A percentile compares a stretch with the other conserved stretches of the same genome.
Evolutionary conservation across 1,140 invertebrate genomes (phyloP).

Genomic region (Lordiphosa mommai): DNA sequence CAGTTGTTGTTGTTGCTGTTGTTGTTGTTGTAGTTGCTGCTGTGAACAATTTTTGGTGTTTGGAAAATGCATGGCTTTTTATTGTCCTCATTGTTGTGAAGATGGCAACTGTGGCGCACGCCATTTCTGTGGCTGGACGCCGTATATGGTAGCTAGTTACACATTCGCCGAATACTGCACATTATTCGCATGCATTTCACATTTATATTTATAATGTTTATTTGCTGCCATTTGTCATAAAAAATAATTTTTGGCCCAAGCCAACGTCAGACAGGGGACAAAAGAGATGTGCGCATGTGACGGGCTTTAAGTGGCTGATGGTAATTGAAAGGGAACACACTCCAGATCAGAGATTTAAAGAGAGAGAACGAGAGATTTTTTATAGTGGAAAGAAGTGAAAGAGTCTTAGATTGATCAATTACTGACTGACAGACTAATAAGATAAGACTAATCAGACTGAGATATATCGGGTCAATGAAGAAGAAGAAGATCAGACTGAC

Average conservation of each 20-base stretch:
- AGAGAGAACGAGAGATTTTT: too few species aligned
- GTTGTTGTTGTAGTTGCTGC: conserved; percentile 16
- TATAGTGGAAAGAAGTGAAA: too few species aligned
- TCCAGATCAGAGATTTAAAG: not conserved
- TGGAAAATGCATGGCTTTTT: conserved; percentile 78
- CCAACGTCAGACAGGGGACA: conserved; percentile 12
- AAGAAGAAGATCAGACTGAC: too few species aligned
- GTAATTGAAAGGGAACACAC: conserved; percentile 25
- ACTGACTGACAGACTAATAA: not conserved
- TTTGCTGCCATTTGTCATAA: conserved; percentile 73
- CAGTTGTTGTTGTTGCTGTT: conserved; percentile 22
- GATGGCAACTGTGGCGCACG: conserved; percentile 35
- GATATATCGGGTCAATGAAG: too few species aligned
- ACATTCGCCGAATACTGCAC: conserved; percentile 24
- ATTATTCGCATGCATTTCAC: conserved; percentile 47
- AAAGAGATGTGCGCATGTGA: conserved; percentile 23
- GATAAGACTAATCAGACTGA: not conserved
- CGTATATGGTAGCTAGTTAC: conserved; percentile 49
- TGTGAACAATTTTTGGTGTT: conserved; percentile 72
- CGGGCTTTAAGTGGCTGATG: conserved; percentile 24
- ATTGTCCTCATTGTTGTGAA: conserved; percentile 70
- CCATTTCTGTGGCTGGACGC: conserved; percentile 18
- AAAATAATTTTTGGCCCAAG: conserved; percentile 50
- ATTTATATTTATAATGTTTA: conserved; percentile 77
- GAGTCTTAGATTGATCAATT: not conserved